Percentiles rank a stretch among this genome's conserved stretches.
phyloP scores from a whole-genome alignment of 2,113 vertebrate genomes.

The Siphamia tubifer region DNA sequence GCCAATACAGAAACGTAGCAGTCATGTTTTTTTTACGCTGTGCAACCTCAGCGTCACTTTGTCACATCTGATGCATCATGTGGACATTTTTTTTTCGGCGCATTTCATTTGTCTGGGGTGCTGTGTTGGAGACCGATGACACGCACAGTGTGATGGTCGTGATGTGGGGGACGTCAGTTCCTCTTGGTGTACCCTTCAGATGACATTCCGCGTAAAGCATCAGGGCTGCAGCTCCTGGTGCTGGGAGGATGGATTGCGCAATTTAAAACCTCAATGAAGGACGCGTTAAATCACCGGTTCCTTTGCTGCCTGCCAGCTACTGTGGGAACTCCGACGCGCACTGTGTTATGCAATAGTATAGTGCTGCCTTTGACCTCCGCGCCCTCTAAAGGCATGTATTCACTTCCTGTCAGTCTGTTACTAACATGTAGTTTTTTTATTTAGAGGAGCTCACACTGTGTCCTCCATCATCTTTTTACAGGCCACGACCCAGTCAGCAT shows the following conservation, averaged over 20 bases:
- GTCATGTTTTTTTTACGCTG: background rate
- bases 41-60: background rate
- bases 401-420: background rate
- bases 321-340: slow-evolving; percentile 40
- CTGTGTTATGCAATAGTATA: slow-evolving; percentile 68
- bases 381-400: slow-evolving; percentile 62
- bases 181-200: slow-evolving; percentile 75
- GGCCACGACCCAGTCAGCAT: too few relatives aligned
- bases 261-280: background rate
- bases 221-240: slow-evolving; percentile 11
- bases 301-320: slow-evolving; percentile 17
- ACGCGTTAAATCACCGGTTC: slow-evolving; percentile 8
- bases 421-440: background rate
- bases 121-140: slow-evolving; percentile 18
- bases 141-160: background rate
- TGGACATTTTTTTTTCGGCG: background rate
- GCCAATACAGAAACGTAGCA: slow-evolving; percentile 29
- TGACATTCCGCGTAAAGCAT: slow-evolving; percentile 67
- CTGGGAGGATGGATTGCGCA: background rate
- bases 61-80: background rate
- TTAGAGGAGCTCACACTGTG: background rate
- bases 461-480: background rate
- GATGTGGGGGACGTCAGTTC: slow-evolving; percentile 23
- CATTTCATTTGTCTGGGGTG: background rate
- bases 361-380: slow-evolving; percentile 57